These are phyloP conservation scores for Telmatherina bonti DNA, from an alignment of 2,797 vertebrate genomes.

Conservation along the genomic window DNA sequence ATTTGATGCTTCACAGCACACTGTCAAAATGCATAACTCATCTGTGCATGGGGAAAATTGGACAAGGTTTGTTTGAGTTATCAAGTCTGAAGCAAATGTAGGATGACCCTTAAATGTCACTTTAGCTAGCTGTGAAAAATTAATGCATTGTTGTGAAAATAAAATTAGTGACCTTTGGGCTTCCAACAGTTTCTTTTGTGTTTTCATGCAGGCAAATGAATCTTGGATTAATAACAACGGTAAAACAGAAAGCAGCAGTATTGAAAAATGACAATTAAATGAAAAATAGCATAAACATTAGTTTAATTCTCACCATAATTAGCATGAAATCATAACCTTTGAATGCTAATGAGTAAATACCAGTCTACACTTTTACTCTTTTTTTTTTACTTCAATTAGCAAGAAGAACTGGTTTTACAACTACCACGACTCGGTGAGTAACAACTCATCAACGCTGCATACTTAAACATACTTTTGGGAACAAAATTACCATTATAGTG, in stretches of 20 bases:
- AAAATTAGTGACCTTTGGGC: not conserved
- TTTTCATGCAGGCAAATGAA: not conserved
- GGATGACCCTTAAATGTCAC: not conserved
- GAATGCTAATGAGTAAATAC: slow-evolving; percentile 28
- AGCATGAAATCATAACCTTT: slow-evolving; percentile 11
- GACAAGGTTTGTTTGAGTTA: slow-evolving; percentile 4
- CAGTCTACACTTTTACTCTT: slow-evolving; percentile 23
- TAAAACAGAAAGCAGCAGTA: not conserved
- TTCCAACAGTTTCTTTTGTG: not conserved
- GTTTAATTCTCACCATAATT: slow-evolving; percentile 27
- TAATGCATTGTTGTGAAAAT: not conserved
- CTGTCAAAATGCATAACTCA: slow-evolving; percentile 32
- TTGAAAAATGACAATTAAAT: not conserved
- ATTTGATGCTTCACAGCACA: slow-evolving; percentile 18
- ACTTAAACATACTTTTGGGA: slow-evolving; percentile 31
- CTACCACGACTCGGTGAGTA: slow-evolving; percentile 28
- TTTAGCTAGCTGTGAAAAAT: not conserved
- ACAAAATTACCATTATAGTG: slow-evolving; percentile 45
- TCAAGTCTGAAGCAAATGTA: slow-evolving; percentile 13
- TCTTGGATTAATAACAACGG: not conserved
- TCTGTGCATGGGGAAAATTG: slow-evolving; percentile 8
- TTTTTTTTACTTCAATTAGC: slow-evolving; percentile 44
- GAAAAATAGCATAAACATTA: not conserved
- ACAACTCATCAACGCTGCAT: slow-evolving; percentile 35
- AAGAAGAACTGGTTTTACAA: slow-evolving; percentile 33